These are phyloP conservation scores for Apocrypta bakeri DNA, from an alignment of 1,140 invertebrate genomes.

Conservation along the genomic window DNA sequence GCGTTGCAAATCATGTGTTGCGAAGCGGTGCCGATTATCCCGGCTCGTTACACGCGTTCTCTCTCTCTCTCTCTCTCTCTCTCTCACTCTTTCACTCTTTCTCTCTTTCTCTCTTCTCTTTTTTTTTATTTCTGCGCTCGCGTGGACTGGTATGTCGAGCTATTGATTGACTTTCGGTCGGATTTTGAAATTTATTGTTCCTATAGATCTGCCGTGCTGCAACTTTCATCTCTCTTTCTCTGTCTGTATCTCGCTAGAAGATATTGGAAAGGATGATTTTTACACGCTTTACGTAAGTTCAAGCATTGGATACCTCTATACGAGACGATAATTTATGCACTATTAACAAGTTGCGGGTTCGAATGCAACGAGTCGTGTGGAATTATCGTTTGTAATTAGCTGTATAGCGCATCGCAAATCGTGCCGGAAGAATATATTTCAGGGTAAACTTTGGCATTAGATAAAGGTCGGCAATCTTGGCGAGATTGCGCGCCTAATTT, in stretches of 20 bases:
- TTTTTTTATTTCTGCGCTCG: not conserved
- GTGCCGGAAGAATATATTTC: no score
- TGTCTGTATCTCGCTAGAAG: not conserved
- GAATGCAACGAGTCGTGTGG: not conserved
- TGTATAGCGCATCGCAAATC: no score
- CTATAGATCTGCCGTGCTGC: not conserved
- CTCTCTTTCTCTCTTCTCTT: not conserved
- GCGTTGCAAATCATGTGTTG: slow-evolving; percentile 1
- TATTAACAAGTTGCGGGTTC: not conserved
- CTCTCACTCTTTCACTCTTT: no score
- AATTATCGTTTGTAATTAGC: slow-evolving; percentile 2
- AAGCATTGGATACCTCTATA: no score
- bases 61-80: not conserved
- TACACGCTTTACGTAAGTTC: not conserved
- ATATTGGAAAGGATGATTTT: not conserved
- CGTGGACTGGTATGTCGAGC: not conserved
- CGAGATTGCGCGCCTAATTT: not conserved
- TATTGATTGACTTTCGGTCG: not conserved
- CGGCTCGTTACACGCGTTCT: slow-evolving; percentile 1
- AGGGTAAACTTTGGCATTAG: not conserved
- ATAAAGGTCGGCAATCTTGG: no score
- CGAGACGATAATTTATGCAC: not conserved
- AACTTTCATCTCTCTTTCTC: not conserved
- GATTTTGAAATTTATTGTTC: slow-evolving; percentile 3
- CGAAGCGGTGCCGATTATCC: not conserved